Percentiles rank a stretch among this genome's conserved stretches.
Conservation (phyloP, 1,140 invertebrate genomes). For the Pissodes strobi region DNA sequence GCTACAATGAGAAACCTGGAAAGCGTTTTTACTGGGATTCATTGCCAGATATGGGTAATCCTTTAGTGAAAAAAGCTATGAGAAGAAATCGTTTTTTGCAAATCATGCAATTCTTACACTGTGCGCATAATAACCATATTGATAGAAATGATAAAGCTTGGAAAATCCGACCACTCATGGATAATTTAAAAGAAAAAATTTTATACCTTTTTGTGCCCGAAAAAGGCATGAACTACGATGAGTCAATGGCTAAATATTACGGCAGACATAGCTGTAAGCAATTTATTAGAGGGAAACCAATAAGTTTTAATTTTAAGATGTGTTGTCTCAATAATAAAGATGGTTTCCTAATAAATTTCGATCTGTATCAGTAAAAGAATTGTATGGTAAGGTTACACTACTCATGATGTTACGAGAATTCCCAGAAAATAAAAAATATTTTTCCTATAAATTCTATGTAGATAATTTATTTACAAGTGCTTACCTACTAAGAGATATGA, state of each 20-base stretch:
- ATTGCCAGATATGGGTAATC: conserved; percentile 13
- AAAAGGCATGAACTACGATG: conserved; percentile 45
- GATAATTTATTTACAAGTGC: too few species aligned
- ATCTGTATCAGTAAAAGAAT: conserved; percentile 53
- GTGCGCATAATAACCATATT: conserved; percentile 27
- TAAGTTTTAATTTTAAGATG: conserved; percentile 51
- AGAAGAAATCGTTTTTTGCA: conserved; percentile 36
- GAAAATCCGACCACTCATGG: conserved; percentile 26
- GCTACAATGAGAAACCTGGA: too few species aligned
- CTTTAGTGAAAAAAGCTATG: conserved; percentile 39
- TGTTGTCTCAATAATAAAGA: conserved; percentile 48
- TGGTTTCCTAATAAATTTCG: conserved; percentile 50
- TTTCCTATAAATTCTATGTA: too few species aligned
- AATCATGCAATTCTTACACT: conserved; percentile 30
- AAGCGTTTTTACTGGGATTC: conserved; percentile 28
- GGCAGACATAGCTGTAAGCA: conserved; percentile 50
- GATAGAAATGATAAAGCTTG: conserved; percentile 21
- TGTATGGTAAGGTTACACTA: too few species aligned
- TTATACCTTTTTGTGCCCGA: conserved; percentile 9
- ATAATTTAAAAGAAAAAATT: conserved; percentile 22
- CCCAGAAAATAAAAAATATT: too few species aligned
- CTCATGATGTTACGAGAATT: too few species aligned
- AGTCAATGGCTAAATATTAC: conserved; percentile 53
- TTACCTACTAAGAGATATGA: too few species aligned
- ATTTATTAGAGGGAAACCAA: conserved; percentile 51